Evolutionary conservation across 2,888 invertebrate genomes (phyloP), one percentile per base, ranked within the genome.

Genomic region (Cecidostiba fungosa): DNA sequence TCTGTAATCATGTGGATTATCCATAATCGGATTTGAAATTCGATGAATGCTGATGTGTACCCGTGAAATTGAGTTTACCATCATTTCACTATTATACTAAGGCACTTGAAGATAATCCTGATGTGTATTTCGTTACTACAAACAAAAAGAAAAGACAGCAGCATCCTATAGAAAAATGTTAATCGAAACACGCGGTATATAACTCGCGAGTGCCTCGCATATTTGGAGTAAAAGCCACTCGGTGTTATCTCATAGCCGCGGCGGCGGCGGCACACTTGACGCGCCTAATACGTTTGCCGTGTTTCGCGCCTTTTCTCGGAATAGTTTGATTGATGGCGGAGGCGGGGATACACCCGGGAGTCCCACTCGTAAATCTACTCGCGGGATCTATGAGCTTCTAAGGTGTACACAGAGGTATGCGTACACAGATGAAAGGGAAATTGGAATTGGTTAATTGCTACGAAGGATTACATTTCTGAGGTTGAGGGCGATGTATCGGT

Each of bases 251-350:
- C 62, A 59, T 29, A 43, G 43, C 43, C 10, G 43, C 12, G 66
- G n/a, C n/a, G n/a, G n/a, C n/a, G n/a, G n/a, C n/a, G n/a, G n/a
- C n/a, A n/a, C n/a, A 70, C 29, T 32, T 70, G 72, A 72, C 77
- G 78, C 32, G 69, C 32, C 47, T 77, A 77, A 77, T 77, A 77
- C 62, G 59, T 50, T 76, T 43, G 47, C 74, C 66, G 50, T n/a
- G 29, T 76, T 82, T 82, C 12, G 66, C 76, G 74, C 26, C 29
- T 62, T 73, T 84, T 73, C 83, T 47, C 72, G 72, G 62, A 72
- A 73, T 84, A 6, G 23, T 84, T 70, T 84, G 83, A 84, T 72
- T 47, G 77, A 78, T 78, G 50, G 29, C 43, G 23, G 32, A 69
- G 82, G 76, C 73, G 78, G 72, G 59, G 62, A 23, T 59, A n/a